phyloP scores from a whole-genome alignment of 2,888 invertebrate species.

The Choreutis nemorana region DNA sequence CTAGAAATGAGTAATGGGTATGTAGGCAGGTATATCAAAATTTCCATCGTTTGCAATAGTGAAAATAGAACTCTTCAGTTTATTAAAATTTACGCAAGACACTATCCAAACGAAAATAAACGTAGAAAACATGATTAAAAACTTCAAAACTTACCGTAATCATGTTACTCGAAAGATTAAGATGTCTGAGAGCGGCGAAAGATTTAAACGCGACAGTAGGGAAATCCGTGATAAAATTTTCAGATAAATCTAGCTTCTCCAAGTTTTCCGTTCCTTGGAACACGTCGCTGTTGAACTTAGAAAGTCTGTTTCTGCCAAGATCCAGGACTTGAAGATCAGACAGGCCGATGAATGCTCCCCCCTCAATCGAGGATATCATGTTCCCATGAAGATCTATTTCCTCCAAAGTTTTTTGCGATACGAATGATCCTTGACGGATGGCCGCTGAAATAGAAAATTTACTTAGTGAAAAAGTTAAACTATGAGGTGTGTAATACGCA shows the following conservation, averaged over 20 bases:
- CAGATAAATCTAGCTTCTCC: constrained; percentile 82
- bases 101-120: constrained; percentile 1
- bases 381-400: constrained; percentile 83
- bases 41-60: too few species aligned
- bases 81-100: too few species aligned
- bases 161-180: constrained; percentile 87
- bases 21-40: too few species aligned
- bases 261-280: constrained; percentile 81
- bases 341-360: constrained; percentile 76
- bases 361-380: constrained; percentile 77
- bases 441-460: constrained; percentile 67
- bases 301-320: constrained; percentile 79
- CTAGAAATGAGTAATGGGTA: too few species aligned
- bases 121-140: constrained; percentile 1
- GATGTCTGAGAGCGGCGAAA: constrained; percentile 72
- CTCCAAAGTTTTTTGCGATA: constrained; percentile 73
- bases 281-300: constrained; percentile 84
- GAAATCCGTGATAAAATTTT: constrained; percentile 85
- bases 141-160: constrained; percentile 69
- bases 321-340: constrained; percentile 73
- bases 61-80: too few species aligned
- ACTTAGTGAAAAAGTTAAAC: too few species aligned
- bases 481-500: too few species aligned
- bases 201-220: constrained; percentile 80
- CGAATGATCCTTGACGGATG: constrained; percentile 74